A percentile compares a stretch with the other conserved stretches of the same genome.
These are phyloP conservation scores for Probaryconus sp. DNA, from an alignment of 1,140 invertebrate genomes.

Conservation along the genomic window DNA sequence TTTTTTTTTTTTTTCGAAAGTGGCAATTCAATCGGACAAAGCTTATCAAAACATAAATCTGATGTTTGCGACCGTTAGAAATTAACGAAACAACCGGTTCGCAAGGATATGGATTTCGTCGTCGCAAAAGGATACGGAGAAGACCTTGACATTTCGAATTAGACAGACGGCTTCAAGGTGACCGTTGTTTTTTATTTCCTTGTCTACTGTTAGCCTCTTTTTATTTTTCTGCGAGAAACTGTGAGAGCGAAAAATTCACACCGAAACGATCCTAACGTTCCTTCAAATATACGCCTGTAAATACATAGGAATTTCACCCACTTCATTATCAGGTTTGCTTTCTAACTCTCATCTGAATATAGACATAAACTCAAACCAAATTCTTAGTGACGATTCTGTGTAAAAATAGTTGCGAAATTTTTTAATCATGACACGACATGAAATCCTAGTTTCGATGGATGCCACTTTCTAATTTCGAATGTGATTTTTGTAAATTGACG, in stretches of 20 bases:
- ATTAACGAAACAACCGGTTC: slow-evolving; percentile 29
- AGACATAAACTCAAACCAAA: slow-evolving; percentile 7
- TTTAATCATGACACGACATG: too few species aligned
- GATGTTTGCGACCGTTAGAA: slow-evolving; percentile 31
- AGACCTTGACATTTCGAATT: slow-evolving; percentile 43
- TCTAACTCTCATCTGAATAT: slow-evolving; percentile 32
- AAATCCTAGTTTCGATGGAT: too few species aligned
- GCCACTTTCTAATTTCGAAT: too few species aligned
- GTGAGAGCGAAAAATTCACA: slow-evolving; percentile 18
- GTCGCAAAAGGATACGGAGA: slow-evolving; percentile 19
- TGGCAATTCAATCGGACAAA: slow-evolving; percentile 28
- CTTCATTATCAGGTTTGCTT: slow-evolving; percentile 39
- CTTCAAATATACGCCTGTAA: neutral
- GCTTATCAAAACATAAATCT: neutral
- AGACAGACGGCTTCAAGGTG: slow-evolving; percentile 17
- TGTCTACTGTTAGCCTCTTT: slow-evolving; percentile 5
- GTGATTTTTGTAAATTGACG: too few species aligned
- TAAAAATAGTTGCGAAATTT: too few species aligned
- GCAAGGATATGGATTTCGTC: slow-evolving; percentile 12
- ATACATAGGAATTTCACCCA: slow-evolving; percentile 12
- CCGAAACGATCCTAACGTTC: slow-evolving; percentile 23
- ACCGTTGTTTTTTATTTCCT: slow-evolving; percentile 3
- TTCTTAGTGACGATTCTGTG: too few species aligned
- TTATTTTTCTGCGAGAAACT: slow-evolving; percentile 7
- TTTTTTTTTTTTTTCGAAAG: slow-evolving; percentile 49